Conservation (phyloP, 2,113 vertebrate species). For the Channa maculata region DNA sequence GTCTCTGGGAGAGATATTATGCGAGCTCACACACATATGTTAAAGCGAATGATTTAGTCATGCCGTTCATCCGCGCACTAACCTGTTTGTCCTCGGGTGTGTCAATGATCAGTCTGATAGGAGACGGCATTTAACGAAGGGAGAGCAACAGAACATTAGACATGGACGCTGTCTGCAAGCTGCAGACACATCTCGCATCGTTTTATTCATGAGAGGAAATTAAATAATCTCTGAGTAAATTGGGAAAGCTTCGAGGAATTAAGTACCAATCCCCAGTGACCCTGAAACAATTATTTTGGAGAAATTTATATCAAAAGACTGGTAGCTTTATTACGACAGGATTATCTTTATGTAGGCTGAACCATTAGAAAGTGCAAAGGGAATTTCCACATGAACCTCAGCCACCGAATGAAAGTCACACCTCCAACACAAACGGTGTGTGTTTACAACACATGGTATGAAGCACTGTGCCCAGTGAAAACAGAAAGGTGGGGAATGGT, state of each 20-base stretch:
- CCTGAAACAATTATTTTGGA: conserved; percentile 40
- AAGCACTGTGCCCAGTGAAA: neutral
- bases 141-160: conserved; percentile 33
- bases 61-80: conserved; percentile 65
- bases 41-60: conserved; percentile 77
- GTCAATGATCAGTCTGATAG: conserved; percentile 56
- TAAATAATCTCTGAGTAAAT: conserved; percentile 46
- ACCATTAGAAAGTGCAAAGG: conserved; percentile 30
- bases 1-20: conserved; percentile 78
- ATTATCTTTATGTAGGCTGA: conserved; percentile 32
- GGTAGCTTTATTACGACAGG: conserved; percentile 26
- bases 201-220: conserved; percentile 52
- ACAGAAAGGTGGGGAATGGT: neutral
- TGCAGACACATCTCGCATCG: neutral
- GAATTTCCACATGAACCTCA: conserved; percentile 1
- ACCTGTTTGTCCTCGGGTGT: conserved; percentile 70
- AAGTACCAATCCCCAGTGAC: conserved; percentile 44
- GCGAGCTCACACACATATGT: conserved; percentile 81
- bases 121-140: conserved; percentile 30
- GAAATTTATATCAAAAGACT: conserved; percentile 12
- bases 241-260: conserved; percentile 48
- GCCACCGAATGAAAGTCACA: conserved; percentile 27
- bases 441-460: neutral
- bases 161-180: neutral
- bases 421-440: neutral